Percentiles rank a stretch among this genome's conserved stretches.
phyloP scores from a whole-genome alignment of 2,113 vertebrate genomes.

The Neopipo cinnamomea region DNA sequence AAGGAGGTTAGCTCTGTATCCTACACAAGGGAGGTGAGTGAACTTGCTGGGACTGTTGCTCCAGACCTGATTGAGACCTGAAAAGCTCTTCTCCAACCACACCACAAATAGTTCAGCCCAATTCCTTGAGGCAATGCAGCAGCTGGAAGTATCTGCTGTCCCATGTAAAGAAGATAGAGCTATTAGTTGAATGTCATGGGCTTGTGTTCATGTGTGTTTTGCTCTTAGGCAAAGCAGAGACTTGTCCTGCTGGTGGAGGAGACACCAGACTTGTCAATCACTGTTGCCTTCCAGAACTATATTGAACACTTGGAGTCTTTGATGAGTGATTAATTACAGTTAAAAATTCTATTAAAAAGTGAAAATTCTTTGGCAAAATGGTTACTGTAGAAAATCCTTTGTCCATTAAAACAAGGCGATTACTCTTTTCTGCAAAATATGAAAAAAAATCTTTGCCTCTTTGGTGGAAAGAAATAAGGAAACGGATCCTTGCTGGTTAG shows the following conservation, averaged over 20 bases:
- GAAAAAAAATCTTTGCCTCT: background rate
- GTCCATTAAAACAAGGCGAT: background rate
- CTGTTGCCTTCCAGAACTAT: background rate
- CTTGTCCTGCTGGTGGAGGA: background rate
- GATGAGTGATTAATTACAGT: background rate
- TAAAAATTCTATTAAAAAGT: background rate
- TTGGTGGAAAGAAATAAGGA: background rate
- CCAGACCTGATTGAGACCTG: background rate
- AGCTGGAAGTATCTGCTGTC: background rate
- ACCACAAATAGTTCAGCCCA: background rate
- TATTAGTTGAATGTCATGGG: background rate
- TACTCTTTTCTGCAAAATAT: background rate
- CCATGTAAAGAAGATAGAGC: background rate
- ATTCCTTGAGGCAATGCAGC: background rate
- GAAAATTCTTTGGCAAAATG: background rate
- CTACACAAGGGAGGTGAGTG: background rate
- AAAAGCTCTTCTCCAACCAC: background rate
- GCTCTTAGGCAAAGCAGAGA: background rate
- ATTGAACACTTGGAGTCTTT: background rate
- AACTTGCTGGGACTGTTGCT: conserved; percentile 41
- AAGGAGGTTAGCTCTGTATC: background rate
- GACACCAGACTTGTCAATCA: background rate
- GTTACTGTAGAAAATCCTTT: background rate
- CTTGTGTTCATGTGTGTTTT: background rate
- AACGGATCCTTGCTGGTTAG: background rate